Percentiles rank a stretch among this genome's conserved stretches.
Evolutionary conservation across 2,113 vertebrate species (phyloP).

Genomic region (Notothenia coriiceps): DNA sequence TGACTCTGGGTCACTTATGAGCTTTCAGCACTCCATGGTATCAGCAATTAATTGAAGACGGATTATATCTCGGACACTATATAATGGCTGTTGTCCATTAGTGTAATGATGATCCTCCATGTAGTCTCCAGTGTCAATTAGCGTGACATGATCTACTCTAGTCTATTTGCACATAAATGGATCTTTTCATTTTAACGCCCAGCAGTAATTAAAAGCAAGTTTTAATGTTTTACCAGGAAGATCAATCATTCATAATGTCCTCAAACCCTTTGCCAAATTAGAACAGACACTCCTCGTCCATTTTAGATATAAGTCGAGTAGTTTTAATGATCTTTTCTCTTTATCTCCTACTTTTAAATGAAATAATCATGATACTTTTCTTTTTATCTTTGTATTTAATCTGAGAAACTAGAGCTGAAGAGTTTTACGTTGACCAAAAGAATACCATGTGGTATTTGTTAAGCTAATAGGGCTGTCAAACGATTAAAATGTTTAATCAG

Average conservation of each 20-base stretch:
- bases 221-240: conserved; percentile 9
- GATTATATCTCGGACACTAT: conserved; percentile 23
- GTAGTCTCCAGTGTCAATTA: conserved; percentile 49
- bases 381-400: neutral
- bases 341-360: neutral
- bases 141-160: conserved; percentile 23
- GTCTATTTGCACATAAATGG: conserved; percentile 48
- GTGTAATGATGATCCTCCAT: conserved; percentile 40
- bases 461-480: neutral
- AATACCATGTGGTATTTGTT: neutral
- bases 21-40: neutral
- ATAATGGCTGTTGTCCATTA: conserved; percentile 49
- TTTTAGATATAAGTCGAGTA: neutral
- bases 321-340: neutral
- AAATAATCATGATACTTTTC: neutral
- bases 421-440: too few species aligned
- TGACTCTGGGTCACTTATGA: conserved; percentile 14
- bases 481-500: too few species aligned
- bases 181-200: conserved; percentile 37
- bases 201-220: conserved; percentile 28
- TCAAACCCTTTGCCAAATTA: neutral
- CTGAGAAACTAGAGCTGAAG: neutral
- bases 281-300: neutral
- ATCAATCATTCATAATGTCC: neutral
- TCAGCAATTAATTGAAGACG: conserved; percentile 40